Conservation (phyloP, 2,888 invertebrate genomes). For the Calliopum simillimum region DNA sequence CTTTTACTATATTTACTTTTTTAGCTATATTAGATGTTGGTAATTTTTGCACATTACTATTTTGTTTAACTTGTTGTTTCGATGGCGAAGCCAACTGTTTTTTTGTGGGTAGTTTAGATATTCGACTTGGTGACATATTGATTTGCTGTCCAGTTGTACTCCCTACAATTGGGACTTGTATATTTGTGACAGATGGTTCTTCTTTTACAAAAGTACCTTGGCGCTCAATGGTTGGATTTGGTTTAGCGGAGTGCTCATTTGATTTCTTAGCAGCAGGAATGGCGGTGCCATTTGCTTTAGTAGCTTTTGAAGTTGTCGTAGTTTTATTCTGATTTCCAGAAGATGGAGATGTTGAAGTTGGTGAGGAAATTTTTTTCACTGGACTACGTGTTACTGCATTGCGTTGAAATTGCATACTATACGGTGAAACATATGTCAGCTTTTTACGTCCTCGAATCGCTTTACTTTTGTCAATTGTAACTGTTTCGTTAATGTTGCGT, state of each 20-base stretch:
- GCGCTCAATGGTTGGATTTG: slow-evolving; percentile 73
- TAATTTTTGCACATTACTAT: slow-evolving; percentile 46
- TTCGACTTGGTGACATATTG: slow-evolving; percentile 51
- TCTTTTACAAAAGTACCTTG: slow-evolving; percentile 95
- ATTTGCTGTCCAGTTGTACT: slow-evolving; percentile 43
- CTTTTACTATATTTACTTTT: slow-evolving; percentile 41
- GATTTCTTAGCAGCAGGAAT: slow-evolving; percentile 36
- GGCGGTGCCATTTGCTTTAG: slow-evolving; percentile 48
- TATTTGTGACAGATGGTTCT: slow-evolving; percentile 69
- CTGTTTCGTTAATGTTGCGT: slow-evolving; percentile 48
- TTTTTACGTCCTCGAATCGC: slow-evolving; percentile 69
- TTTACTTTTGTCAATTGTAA: slow-evolving; percentile 50
- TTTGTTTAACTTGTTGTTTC: slow-evolving; percentile 37
- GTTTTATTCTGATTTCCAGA: slow-evolving; percentile 28
- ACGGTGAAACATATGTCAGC: slow-evolving; percentile 75
- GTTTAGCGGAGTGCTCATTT: not conserved
- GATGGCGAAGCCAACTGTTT: slow-evolving; percentile 39
- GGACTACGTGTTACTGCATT: slow-evolving; percentile 34
- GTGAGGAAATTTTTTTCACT: not conserved
- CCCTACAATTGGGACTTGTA: slow-evolving; percentile 63
- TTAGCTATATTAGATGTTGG: slow-evolving; percentile 63
- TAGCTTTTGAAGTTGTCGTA: slow-evolving; percentile 16
- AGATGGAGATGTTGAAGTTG: slow-evolving; percentile 8
- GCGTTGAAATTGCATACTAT: slow-evolving; percentile 66
- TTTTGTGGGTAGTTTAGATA: slow-evolving; percentile 64